Base-by-base conservation (phyloP, 2,888 invertebrate genomes). In the Drosophila phalerata region DNA sequence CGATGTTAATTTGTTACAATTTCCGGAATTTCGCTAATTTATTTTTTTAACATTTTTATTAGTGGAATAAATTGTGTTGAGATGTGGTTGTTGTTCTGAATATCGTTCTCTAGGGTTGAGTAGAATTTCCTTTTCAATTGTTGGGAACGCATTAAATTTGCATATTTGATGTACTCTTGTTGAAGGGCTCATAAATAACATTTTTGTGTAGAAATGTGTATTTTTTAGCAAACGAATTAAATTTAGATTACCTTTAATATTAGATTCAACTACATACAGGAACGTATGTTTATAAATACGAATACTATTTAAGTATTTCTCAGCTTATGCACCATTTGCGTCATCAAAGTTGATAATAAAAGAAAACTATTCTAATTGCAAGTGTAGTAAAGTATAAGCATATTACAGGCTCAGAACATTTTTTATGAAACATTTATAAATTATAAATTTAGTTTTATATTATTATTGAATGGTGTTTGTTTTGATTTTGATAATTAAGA, bases 1-100 rank as follows among this genome's bases (percentile, higher is more conserved):
- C 81, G 78, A 85, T 89, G 90, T 86, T 87, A 90, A 90, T 90
- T 90, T 90, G 90, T 89, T 76, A 88, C 89, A 85, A 90, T 88
- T 90, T 90, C 90, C 90, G 89, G 90, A 85, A 82, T 74, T 88
- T 88, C 80, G 90, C 90, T 89, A 83, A 86, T 87, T 83, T 80
- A 85, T 81, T 85, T 85, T 79, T 85, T 69, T 68, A 17, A 82
- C 70, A 77, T 85, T 82, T 89, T 81, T 77, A 79, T 80, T 89
- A 78, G 88, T 68, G 70, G 69, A 71, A 85, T 83, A 88, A 88
- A 78, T 81, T 87, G 69, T 68, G 61, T 61, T 32, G 38, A 30
- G n/a, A 49, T 63, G 28, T 49, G 48, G 38, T 69, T 48, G 58
- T 28, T 61, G 56, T 55, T 61, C 22, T 63, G 69, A 42, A 52